Base-by-base conservation (phyloP, 2,797 vertebrate genomes). In the Aratinga solstitialis region DNA sequence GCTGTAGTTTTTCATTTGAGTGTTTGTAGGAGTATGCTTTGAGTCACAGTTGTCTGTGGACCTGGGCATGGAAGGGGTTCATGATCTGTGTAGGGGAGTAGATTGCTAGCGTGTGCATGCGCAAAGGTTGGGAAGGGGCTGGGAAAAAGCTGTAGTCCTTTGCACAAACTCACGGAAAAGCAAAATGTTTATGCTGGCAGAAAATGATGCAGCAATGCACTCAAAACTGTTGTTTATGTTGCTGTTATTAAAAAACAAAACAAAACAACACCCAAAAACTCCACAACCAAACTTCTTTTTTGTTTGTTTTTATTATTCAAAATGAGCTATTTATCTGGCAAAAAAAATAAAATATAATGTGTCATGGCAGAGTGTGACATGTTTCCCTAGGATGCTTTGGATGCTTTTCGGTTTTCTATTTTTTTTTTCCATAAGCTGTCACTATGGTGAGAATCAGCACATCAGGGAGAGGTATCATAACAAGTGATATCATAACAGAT, bases 31-130 rank as follows among this genome's bases (percentile, higher is more conserved):
- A 71, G 63, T 76, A 77, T 63, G 40, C 36, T 89, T 74, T 74
- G 81, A 94, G 90, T 93, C 87, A 68, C 71, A n/a, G 54, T 82
- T 80, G 63, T 74, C 61, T 93, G 65, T 75, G 45, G 71, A 90
- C 86, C 56, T 89, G 86, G 71, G 17, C 1, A 1, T 68, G 75
- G 84, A 93, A 87, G 7, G 19, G 45, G 68, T 89, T 95, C 75
- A 89, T 40, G 65, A 74, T 89, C 62, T 40, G 5, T 34, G 36
- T 18, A 29, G 68, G 24, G 38, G 27, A 87, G 42, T 13, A 72
- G 73, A 53, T 69, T 83, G 34, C 14, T 68, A 74, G n/a, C 1
- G 0, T 85, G 22, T 45, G 13, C 2, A 1, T 36, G 54, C 43
- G 45, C 23, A 83, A 48, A 71, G 24, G 14, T 10, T 83, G 76